These are phyloP conservation scores for Drosophila mayaguana DNA, from an alignment of 2,888 invertebrate species.

Conservation along the genomic window DNA sequence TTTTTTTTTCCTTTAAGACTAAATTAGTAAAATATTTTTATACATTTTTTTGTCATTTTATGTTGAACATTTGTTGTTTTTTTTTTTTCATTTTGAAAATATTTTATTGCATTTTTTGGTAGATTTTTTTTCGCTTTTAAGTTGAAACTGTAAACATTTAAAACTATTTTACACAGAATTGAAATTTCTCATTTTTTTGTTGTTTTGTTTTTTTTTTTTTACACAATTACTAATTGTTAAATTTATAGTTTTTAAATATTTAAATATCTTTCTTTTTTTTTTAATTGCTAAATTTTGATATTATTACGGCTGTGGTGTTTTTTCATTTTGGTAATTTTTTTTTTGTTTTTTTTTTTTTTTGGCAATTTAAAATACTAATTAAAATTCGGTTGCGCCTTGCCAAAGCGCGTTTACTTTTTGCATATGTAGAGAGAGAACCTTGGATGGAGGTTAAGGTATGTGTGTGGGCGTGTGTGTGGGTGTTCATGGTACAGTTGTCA, in stretches of 20 bases:
- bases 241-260: slow-evolving; percentile 50
- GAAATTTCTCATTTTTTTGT: slow-evolving; percentile 36
- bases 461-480: slow-evolving; percentile 1
- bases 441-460: slow-evolving; percentile 17
- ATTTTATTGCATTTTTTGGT: slow-evolving; percentile 77
- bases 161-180: slow-evolving; percentile 74
- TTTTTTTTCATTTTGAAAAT: slow-evolving; percentile 66
- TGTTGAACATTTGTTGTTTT: slow-evolving; percentile 33
- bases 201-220: slow-evolving; percentile 32
- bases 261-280: slow-evolving; percentile 34
- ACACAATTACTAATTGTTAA: slow-evolving; percentile 56
- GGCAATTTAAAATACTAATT: slow-evolving; percentile 78
- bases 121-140: slow-evolving; percentile 45
- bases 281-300: slow-evolving; percentile 71
- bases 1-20: slow-evolving; percentile 28
- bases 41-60: slow-evolving; percentile 63
- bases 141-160: slow-evolving; percentile 75
- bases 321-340: slow-evolving; percentile 39
- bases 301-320: slow-evolving; percentile 58
- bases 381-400: slow-evolving; percentile 62
- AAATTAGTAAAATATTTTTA: slow-evolving; percentile 62
- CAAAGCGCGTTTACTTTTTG: slow-evolving; percentile 40
- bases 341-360: slow-evolving; percentile 38
- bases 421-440: slow-evolving; percentile 42
- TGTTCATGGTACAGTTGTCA: background rate